Evolutionary conservation across 1,140 invertebrate species (phyloP).

Genomic region (Magallana ariakensis): DNA sequence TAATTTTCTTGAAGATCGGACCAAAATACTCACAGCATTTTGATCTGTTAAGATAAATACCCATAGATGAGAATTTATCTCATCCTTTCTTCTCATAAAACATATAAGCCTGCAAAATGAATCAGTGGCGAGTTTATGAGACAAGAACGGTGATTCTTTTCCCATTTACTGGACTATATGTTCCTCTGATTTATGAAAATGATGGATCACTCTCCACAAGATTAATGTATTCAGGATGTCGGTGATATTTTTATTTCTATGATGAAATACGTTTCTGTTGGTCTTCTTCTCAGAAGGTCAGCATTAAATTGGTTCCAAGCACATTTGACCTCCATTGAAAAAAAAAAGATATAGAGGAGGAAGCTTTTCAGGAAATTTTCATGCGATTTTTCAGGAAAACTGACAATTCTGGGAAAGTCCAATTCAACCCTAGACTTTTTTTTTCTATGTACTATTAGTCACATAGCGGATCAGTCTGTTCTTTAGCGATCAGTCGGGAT

Average conservation of each 20-base stretch:
- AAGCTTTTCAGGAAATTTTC: too few species aligned
- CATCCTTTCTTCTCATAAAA: background rate
- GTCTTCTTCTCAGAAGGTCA: background rate
- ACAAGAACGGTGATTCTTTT: background rate
- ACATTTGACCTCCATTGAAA: too few species aligned
- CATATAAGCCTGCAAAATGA: background rate
- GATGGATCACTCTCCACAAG: background rate
- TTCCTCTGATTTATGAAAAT: slow-evolving; percentile 1
- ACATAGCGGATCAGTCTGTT: too few species aligned
- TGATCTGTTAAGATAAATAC: background rate
- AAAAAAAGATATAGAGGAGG: too few species aligned
- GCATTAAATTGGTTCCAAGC: too few species aligned
- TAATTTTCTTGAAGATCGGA: too few species aligned
- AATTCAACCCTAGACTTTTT: too few species aligned
- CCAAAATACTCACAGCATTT: too few species aligned
- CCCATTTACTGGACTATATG: background rate
- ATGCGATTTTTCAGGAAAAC: too few species aligned
- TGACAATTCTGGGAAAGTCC: too few species aligned
- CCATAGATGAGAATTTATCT: background rate
- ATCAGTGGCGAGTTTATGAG: background rate
- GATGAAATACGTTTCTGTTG: background rate
- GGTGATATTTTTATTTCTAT: background rate
- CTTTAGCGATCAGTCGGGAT: too few species aligned
- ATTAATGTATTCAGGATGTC: slow-evolving; percentile 28
- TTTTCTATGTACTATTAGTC: too few species aligned